phyloP scores from a whole-genome alignment of 2,113 vertebrate genomes.

The Rhinogobius similis region DNA sequence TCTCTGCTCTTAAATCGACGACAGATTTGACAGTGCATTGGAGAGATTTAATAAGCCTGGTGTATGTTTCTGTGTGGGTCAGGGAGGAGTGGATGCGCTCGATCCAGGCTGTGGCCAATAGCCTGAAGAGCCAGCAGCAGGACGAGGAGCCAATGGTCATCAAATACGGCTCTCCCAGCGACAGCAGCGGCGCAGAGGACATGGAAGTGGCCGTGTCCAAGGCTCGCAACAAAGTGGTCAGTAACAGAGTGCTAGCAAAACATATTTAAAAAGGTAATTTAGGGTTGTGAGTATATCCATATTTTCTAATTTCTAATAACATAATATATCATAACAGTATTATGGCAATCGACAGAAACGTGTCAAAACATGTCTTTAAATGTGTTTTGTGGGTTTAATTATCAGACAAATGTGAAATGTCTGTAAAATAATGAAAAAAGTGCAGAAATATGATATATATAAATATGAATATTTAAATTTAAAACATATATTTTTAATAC shows the following conservation, averaged over 20 bases:
- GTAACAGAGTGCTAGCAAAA: slow-evolving; percentile 63
- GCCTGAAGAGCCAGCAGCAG: slow-evolving; percentile 86
- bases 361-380: no score
- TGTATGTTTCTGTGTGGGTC: slow-evolving; percentile 22
- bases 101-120: slow-evolving; percentile 92
- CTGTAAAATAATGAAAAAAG: no score
- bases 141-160: slow-evolving; percentile 85
- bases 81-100: slow-evolving; percentile 94
- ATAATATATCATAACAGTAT: no score
- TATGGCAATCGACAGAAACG: no score
- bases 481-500: no score
- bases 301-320: no score
- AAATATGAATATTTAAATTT: no score
- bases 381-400: no score
- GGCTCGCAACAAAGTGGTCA: slow-evolving; percentile 87
- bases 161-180: slow-evolving; percentile 84
- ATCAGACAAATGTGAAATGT: no score
- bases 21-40: not conserved
- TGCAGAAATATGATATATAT: no score
- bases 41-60: slow-evolving; percentile 9
- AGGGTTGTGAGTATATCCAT: no score
- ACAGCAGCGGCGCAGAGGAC: slow-evolving; percentile 81
- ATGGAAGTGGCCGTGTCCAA: slow-evolving; percentile 88
- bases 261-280: not conserved
- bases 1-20: not conserved